Base-by-base conservation (phyloP, 2,113 vertebrate genomes). In the Odocoileus hemionus region DNA sequence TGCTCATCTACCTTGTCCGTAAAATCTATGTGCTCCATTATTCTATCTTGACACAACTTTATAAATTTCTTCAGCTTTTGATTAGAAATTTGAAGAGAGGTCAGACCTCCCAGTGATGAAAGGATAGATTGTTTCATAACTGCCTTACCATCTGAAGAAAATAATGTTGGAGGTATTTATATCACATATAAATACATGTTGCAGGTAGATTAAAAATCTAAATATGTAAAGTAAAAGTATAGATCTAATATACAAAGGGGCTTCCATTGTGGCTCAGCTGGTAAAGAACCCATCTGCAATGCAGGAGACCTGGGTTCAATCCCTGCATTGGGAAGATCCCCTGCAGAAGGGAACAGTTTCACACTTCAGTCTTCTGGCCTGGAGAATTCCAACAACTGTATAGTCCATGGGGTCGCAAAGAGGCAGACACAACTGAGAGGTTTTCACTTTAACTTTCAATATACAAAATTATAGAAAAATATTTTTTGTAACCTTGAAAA, bases 21-120 rank as follows among this genome's bases (percentile, higher is more conserved):
- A 98, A 95, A 98, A 98, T 97, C 98, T 95, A 96, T 96, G 95
- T 97, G 97, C 95, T 98, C 79, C 97, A 96, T 98, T 98, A 97
- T 98, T 98, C 89, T 97, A 97, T 97, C 92, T 97, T 98, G 96
- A 95, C 93, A 97, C 92, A 97, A 96, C 96, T 98, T 98, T 97
- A 85, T 97, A 96, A 86, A 87, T 98, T 98, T 98, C 57, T 67
- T 64, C 85, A 89, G 79, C 92, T 92, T 89, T 97, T 91, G 86
- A 96, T 97, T 98, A 98, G 95, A 97, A 98, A 47, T 54, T 88
- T 96, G 83, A 98, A 87, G 92, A 96, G 78, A 67, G 47, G 52
- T 98, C 95, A 95, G 64, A 57, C 23, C 43, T 84, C n/a, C 26
- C 16, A 67, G 10, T 67, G 74, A 21, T 79, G 36, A 84, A 94